phyloP scores from a whole-genome alignment of 2,888 invertebrate genomes.

The Aquatica leii region DNA sequence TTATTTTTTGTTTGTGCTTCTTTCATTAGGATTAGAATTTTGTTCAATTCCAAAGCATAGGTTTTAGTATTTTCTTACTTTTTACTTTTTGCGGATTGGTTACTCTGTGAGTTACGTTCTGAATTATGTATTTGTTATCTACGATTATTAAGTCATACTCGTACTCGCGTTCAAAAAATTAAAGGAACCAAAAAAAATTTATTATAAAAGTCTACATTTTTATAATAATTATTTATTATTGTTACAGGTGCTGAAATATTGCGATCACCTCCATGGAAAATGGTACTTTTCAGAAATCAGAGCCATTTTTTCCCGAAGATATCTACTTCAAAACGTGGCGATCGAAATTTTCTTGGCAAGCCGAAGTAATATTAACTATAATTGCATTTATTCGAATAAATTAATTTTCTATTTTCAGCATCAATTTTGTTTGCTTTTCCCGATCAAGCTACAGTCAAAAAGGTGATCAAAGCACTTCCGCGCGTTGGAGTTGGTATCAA shows the following conservation, averaged over 20 bases:
- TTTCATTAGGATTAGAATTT: too few relatives aligned
- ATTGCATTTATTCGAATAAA: not conserved
- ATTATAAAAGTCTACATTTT: too few relatives aligned
- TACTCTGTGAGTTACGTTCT: too few relatives aligned
- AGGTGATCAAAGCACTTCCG: slow-evolving; percentile 96
- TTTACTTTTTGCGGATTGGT: too few relatives aligned
- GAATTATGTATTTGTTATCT: too few relatives aligned
- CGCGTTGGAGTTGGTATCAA: slow-evolving; percentile 99
- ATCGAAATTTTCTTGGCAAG: slow-evolving; percentile 99
- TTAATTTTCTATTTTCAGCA: slow-evolving; percentile 69
- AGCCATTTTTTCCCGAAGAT: slow-evolving; percentile 96
- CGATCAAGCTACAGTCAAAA: slow-evolving; percentile 96
- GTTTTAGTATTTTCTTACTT: too few relatives aligned
- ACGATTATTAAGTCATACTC: too few relatives aligned
- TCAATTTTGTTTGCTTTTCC: slow-evolving; percentile 99
- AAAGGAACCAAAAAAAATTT: too few relatives aligned
- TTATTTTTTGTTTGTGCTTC: too few relatives aligned
- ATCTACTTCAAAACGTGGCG: slow-evolving; percentile 95
- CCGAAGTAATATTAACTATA: slow-evolving; percentile 88
- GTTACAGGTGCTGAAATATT: slow-evolving; percentile 92
- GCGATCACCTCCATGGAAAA: slow-evolving; percentile 98
- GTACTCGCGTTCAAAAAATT: too few relatives aligned
- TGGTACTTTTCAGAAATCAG: slow-evolving; percentile 99
- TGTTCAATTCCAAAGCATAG: too few relatives aligned
- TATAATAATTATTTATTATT: slow-evolving; percentile 23